Percentiles rank a stretch among this genome's conserved stretches.
These are phyloP conservation scores for Pinna nobilis DNA, from an alignment of 1,140 invertebrate genomes.

Conservation along the genomic window DNA sequence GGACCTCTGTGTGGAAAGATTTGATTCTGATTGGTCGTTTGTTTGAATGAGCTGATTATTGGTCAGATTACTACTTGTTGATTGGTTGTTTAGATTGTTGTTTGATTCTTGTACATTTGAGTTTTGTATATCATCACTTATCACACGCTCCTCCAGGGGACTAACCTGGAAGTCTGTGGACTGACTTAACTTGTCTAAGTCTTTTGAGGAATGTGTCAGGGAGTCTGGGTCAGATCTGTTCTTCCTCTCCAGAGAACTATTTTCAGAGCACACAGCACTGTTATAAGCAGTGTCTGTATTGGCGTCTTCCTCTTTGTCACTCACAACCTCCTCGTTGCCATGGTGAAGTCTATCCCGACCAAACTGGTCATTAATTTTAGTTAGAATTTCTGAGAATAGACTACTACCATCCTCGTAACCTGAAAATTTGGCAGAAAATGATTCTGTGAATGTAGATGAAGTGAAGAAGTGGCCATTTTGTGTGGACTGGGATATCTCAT, in stretches of 20 bases:
- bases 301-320: neutral
- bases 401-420: slow-evolving; percentile 6
- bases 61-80: too few relatives aligned
- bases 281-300: slow-evolving; percentile 39
- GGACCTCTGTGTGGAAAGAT: too few relatives aligned
- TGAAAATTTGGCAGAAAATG: neutral
- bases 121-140: neutral
- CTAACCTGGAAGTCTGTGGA: slow-evolving; percentile 26
- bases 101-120: neutral
- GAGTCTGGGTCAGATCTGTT: slow-evolving; percentile 21
- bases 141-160: slow-evolving; percentile 19
- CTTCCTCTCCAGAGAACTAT: slow-evolving; percentile 42
- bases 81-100: too few relatives aligned
- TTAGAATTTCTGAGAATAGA: slow-evolving; percentile 39
- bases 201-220: slow-evolving; percentile 31
- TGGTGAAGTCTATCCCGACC: slow-evolving; percentile 11
- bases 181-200: slow-evolving; percentile 27
- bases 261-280: slow-evolving; percentile 43
- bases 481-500: neutral
- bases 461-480: neutral
- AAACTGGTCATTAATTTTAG: slow-evolving; percentile 28
- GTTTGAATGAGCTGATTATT: too few relatives aligned
- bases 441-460: slow-evolving; percentile 10
- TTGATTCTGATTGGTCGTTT: too few relatives aligned
- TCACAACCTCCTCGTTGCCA: neutral